Base-by-base conservation (phyloP, 2,797 vertebrate species). In the Molossus molossus region DNA sequence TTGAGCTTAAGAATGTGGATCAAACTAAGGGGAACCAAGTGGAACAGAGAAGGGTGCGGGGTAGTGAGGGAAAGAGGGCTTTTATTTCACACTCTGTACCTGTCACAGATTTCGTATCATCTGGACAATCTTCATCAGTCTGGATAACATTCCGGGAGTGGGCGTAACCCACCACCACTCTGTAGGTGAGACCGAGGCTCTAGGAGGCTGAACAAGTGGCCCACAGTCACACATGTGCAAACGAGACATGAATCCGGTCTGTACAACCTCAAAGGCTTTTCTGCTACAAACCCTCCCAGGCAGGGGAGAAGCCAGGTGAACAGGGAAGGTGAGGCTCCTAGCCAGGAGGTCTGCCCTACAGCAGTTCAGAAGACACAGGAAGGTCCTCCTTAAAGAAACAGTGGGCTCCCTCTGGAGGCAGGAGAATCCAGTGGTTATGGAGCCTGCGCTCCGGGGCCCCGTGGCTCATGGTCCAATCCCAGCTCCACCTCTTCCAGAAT, bases 1-100 rank as follows among this genome's bases (percentile, higher is more conserved):
- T 18, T 85, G 87, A 53, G 62, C 37, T 27, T 53, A 73, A 93
- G 85, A 53, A 48, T 50, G 10, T 25, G 7, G 33, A 33, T 29
- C 55, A 75, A 64, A 77, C 27, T 21, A 55, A 82, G 50, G 70
- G 20, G 20, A 55, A 58, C 6, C 12, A 25, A 1, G 9, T 15
- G 2, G 9, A 86, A 40, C 5, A 53, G 45, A 80, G 91, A 82
- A 62, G 33, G 55, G 4, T 3, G 0, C 5, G 5, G 23, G 17
- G 12, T 0, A 57, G 1, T 0, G 6, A 29, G 10, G 13, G 55
- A 21, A 40, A n/a, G 9, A 53, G 10, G 37, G 5, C 18, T 2
- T 4, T 5, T 3, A 33, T 10, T 37, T 67, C 53, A 45, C 9
- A 18, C 37, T 15, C 45, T 3, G 25, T 13, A 21, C 37, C 40